Base-by-base conservation (phyloP, 2,888 invertebrate genomes). In the Caenorhabditis auriculariae region DNA sequence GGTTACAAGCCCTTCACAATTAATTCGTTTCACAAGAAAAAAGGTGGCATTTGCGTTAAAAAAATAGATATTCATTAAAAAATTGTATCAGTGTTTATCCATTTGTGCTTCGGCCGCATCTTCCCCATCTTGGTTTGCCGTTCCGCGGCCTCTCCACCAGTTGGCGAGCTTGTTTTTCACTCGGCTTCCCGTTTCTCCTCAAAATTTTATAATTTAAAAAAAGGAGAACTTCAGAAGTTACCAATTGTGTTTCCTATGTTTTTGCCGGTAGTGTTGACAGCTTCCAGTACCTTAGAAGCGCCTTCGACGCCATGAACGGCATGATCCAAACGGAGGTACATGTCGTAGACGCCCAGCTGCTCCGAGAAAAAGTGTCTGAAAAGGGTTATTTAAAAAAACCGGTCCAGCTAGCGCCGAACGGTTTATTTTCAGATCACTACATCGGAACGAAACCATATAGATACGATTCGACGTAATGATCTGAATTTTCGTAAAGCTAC, bases 261-360 rank as follows among this genome's bases (percentile, higher is more conserved):
- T 51, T 72, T 74, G n/a, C 75, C 76, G 2, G 78, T 76, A 0
- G 68, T 63, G 24, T 70, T 67, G 5, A 78, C 53, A 6, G 67
- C 68, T 29, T 69, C 68, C 23, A 70, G 55, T 4, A 65, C 68
- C 44, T 73, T 73, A n/a, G 71, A 66, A 7, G 74, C 76, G 39
- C 72, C 74, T 51, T 72, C 76, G 7, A 66, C 68, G 9, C 69
- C 71, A 39, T 66, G 59, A 29, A 76, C 67, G 19, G 66, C 63
- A 50, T 76, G 76, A 37, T 74, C 77, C 23, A 78, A 65, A n/a
- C 68, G 55, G 38, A 76, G 56, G 44, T 74, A 92, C 89, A 96
- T 91, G 83, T 96, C 96, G 48, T 91, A 88, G 21, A 95, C 91
- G 17, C 91, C 93, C 12, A 95, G 84, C 74, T 94, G 92, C 0